Evolutionary conservation across 2,113 vertebrate species (phyloP).

Genomic region (Pithys albifrons): DNA sequence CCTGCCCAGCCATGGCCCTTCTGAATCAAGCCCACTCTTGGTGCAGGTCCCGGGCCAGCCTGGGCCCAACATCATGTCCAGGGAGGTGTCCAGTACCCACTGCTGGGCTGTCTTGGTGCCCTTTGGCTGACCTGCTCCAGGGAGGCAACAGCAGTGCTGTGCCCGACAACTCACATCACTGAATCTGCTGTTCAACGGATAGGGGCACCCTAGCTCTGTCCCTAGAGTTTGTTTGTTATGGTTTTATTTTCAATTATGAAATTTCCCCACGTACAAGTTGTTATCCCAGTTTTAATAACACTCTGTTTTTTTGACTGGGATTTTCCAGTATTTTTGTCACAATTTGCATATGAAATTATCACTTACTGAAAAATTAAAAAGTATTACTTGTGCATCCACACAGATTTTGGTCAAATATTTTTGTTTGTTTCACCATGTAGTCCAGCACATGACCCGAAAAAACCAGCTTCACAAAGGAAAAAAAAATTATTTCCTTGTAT

Average conservation of each 20-base stretch:
- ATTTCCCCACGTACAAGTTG: background rate
- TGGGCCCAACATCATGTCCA: rapidly evolving
- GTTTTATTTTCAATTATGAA: background rate
- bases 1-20: background rate
- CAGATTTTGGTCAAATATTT: background rate
- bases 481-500: background rate
- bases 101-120: background rate
- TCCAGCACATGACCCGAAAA: background rate
- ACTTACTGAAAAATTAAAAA: background rate
- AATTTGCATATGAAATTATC: background rate
- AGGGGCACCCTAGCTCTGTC: rapidly evolving
- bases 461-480: background rate
- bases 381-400: background rate
- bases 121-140: background rate
- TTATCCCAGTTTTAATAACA: background rate
- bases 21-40: rapidly evolving
- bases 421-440: background rate
- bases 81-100: background rate
- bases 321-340: background rate
- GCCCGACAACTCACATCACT: rapidly evolving
- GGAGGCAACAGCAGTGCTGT: background rate
- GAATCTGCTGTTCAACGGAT: background rate
- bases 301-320: background rate
- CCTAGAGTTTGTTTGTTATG: background rate
- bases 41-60: rapidly evolving